Evolutionary conservation across 2,797 vertebrate genomes (phyloP).

Genomic region (Brotogeris chrysoptera): DNA sequence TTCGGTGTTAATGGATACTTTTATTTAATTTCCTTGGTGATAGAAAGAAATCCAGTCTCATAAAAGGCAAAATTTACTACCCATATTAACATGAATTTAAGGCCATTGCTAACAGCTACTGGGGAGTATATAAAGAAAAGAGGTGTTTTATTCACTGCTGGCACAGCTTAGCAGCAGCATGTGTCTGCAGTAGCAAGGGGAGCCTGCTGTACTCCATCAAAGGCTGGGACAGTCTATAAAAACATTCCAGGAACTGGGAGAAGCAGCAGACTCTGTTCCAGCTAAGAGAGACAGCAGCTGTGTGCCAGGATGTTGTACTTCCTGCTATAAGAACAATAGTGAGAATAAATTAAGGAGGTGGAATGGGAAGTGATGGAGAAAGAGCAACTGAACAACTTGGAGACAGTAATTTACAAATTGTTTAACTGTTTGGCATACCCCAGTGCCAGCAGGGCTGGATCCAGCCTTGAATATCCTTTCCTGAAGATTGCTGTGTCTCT

Average conservation of each 20-base stretch:
- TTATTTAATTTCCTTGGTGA: not conserved
- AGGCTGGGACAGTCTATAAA: slow-evolving; percentile 39
- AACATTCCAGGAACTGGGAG: slow-evolving; percentile 14
- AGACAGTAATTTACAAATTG: slow-evolving; percentile 23
- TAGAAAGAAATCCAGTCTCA: not conserved
- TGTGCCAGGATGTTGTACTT: not conserved
- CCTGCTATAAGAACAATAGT: not conserved
- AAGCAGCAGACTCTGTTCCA: slow-evolving; percentile 22
- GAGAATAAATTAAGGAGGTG: slow-evolving; percentile 19
- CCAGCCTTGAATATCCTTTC: not conserved
- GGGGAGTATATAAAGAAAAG: not conserved
- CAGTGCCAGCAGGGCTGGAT: not conserved
- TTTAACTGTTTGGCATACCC: not conserved
- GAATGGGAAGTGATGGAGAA: slow-evolving; percentile 17
- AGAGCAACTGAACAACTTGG: slow-evolving; percentile 12
- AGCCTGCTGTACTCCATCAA: slow-evolving; percentile 40
- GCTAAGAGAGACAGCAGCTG: slow-evolving; percentile 12
- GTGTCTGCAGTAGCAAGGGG: slow-evolving; percentile 8
- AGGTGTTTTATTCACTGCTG: slow-evolving; percentile 44
- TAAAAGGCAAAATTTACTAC: not conserved
- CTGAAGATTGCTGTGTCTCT: not conserved
- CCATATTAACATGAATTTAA: not conserved
- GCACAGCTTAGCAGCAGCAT: slow-evolving; percentile 40
- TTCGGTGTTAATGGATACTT: not conserved
- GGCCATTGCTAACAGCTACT: not conserved